Conservation (phyloP, 1,140 invertebrate species). For the Monochamus saltuarius region DNA sequence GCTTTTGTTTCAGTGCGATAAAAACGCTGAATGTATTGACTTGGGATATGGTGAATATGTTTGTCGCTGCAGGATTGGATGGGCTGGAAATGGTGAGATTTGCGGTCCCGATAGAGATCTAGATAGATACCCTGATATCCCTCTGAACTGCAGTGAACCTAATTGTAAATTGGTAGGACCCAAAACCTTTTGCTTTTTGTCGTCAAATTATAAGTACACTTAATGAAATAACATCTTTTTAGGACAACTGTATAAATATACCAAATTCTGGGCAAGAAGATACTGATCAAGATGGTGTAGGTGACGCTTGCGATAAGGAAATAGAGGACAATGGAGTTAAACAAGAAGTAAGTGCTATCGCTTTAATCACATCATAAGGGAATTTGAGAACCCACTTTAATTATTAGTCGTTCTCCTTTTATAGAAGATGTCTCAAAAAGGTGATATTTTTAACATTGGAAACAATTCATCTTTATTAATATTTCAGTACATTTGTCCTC, state of each 20-base stretch:
- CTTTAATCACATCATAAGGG: neutral
- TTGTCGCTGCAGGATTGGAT: slow-evolving; percentile 72
- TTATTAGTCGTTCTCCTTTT: too few species aligned
- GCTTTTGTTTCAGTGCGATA: slow-evolving; percentile 68
- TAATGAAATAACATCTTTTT: neutral
- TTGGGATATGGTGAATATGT: slow-evolving; percentile 44
- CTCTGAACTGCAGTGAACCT: slow-evolving; percentile 68
- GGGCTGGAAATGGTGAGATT: slow-evolving; percentile 82
- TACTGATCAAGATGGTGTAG: slow-evolving; percentile 83
- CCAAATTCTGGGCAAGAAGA: slow-evolving; percentile 97
- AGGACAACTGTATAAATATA: slow-evolving; percentile 81
- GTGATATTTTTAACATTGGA: neutral
- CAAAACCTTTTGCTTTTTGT: slow-evolving; percentile 1
- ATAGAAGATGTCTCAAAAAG: too few species aligned
- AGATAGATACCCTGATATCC: slow-evolving; percentile 85
- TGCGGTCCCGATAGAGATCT: slow-evolving; percentile 85
- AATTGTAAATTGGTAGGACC: slow-evolving; percentile 63
- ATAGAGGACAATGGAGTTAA: slow-evolving; percentile 86
- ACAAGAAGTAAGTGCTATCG: slow-evolving; percentile 55
- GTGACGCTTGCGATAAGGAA: slow-evolving; percentile 89
- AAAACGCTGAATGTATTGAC: slow-evolving; percentile 69
- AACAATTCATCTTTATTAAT: neutral
- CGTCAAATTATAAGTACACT: too few species aligned
- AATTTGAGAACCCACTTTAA: neutral
- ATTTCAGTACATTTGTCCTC: slow-evolving; percentile 79